These are phyloP conservation scores for Melipona quadrifasciata DNA, from an alignment of 1,140 invertebrate species.

Conservation along the genomic window DNA sequence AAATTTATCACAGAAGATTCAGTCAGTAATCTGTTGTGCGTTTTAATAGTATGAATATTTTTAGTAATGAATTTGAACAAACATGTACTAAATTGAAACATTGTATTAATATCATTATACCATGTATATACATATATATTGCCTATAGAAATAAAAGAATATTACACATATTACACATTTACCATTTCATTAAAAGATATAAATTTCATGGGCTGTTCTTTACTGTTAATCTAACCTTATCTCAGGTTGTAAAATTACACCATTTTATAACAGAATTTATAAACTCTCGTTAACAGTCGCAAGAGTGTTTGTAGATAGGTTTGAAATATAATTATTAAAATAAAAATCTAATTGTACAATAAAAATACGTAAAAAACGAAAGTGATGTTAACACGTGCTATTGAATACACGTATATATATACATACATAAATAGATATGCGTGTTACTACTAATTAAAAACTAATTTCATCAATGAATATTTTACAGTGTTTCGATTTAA, in stretches of 20 bases:
- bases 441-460: neutral
- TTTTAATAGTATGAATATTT: neutral
- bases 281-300: neutral
- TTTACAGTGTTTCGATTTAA: neutral
- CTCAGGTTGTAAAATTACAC: neutral
- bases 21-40: rapidly evolving
- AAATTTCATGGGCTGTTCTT: neutral
- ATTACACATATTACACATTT: neutral
- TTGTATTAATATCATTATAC: neutral
- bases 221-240: neutral
- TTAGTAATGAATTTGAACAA: neutral
- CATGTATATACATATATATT: neutral
- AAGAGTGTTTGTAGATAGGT: neutral
- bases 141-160: neutral
- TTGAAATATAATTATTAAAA: neutral
- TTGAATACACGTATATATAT: neutral
- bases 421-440: neutral
- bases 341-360: neutral
- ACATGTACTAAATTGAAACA: neutral
- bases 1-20: rapidly evolving
- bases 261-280: neutral
- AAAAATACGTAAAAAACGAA: neutral
- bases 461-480: neutral
- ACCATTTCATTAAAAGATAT: neutral
- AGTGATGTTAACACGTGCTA: neutral